These are phyloP conservation scores for Oncorhynchus tshawytscha DNA, from an alignment of 2,113 vertebrate genomes.

Conservation along the genomic window DNA sequence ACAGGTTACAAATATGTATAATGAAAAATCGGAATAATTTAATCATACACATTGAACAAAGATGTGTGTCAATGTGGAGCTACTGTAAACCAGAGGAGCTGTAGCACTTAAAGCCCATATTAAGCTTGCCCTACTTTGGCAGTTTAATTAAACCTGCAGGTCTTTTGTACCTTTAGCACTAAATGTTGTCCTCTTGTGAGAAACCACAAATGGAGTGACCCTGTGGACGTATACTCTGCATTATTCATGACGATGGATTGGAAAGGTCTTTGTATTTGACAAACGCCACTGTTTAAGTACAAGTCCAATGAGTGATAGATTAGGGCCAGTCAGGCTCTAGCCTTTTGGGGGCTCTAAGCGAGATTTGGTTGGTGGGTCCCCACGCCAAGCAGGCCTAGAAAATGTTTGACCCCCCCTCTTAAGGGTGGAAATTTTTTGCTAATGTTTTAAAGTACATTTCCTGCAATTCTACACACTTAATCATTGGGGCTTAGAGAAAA, in stretches of 20 bases:
- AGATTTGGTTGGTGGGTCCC: too few species aligned
- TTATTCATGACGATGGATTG: not conserved
- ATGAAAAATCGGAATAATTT: not conserved
- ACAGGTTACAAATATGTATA: not conserved
- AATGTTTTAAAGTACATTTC: too few species aligned
- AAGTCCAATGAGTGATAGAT: not conserved
- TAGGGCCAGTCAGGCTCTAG: not conserved
- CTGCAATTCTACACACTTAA: too few species aligned
- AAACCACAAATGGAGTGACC: not conserved
- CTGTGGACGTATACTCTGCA: not conserved
- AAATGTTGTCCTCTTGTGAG: not conserved
- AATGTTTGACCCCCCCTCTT: too few species aligned
- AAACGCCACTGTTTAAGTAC: not conserved
- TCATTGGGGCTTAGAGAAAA: too few species aligned
- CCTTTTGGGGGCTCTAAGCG: too few species aligned
- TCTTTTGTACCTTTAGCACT: not conserved
- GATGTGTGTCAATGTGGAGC: not conserved
- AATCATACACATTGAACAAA: not conserved
- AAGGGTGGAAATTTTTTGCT: too few species aligned
- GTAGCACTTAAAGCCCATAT: not conserved
- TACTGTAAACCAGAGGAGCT: not conserved
- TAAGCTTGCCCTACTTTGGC: not conserved
- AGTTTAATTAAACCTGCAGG: not conserved
- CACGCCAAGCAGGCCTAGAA: too few species aligned
- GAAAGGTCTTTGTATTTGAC: not conserved